A percentile compares a stretch with the other conserved stretches of the same genome.
These are phyloP conservation scores for Eulemur rubriventer DNA, from an alignment of 2,797 vertebrate genomes.

Conservation along the genomic window DNA sequence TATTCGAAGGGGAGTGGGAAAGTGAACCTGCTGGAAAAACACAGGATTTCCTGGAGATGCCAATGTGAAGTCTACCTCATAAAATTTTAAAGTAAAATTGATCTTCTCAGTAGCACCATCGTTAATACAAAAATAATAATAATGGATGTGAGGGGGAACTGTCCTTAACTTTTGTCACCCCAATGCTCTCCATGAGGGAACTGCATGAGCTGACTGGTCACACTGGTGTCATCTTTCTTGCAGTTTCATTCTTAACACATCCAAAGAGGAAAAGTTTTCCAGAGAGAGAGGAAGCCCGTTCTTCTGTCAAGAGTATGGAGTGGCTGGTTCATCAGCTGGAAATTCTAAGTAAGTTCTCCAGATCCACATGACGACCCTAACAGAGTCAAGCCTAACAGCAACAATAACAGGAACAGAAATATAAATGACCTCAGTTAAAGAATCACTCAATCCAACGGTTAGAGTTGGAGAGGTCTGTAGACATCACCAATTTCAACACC, in stretches of 20 bases:
- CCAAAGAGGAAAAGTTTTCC: neutral
- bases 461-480: no score
- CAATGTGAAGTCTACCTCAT: neutral
- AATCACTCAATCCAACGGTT: neutral
- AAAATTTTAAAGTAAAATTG: neutral
- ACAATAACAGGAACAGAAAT: neutral
- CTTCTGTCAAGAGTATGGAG: neutral
- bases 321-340: neutral
- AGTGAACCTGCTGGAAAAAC: neutral
- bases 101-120: neutral
- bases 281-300: neutral
- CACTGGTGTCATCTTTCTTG: neutral
- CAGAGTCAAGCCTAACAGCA: neutral
- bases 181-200: rapidly evolving
- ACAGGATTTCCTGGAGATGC: neutral
- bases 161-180: neutral
- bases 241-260: neutral
- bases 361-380: neutral
- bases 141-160: no score
- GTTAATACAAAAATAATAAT: neutral
- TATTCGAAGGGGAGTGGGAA: neutral
- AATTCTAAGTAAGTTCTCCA: neutral
- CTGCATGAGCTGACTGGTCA: neutral
- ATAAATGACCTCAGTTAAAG: neutral
- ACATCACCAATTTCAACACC: neutral